Base-by-base conservation (phyloP, 2,888 invertebrate genomes). In the Lepidochrysops patricia region DNA sequence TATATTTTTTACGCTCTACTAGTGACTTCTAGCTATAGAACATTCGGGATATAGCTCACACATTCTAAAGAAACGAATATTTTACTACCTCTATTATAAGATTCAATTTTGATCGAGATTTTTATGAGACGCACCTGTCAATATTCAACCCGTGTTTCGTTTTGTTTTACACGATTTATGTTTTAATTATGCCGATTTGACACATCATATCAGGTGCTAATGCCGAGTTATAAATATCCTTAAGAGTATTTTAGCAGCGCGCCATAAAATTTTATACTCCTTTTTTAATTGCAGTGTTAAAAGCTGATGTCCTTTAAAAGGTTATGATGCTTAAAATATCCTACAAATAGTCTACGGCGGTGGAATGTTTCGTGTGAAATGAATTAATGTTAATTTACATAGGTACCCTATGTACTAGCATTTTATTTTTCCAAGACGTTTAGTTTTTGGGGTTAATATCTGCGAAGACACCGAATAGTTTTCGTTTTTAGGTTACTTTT, bases 221-320 rank as follows among this genome's bases (percentile, higher is more conserved):
- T 43, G 12, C 43, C 9, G 9, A 43, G 13, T 26, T 26, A 26
- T n/a, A 50, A 26, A 26, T 50, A 50, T 26, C 26, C 26, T 50
- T 50, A 50, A 50, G 6, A 50, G 50, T 26, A 43, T 50, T 50
- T 50, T 50, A 50, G 50, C 26, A 43, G 50, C 25, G 50, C 26
- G 26, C 26, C n/a, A 50, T 50, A 50, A 50, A 50, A 50, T 26
- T 50, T 50, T 50, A 50, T 50, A 12, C 9, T 43, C 19, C 43
- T 43, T 19, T 37, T 50, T 26, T 50, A 26, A 50, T 50, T 50
- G 26, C 26, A 26, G 26, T 50, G 26, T 50, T 50, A 50, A 50
- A 50, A 50, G 50, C 26, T 50, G 26, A 50, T 26, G 26, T 50
- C 50, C 50, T 50, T 50, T 26, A 12, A 43, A 43, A 50, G 26